These are phyloP conservation scores for Orius laevigatus DNA, from an alignment of 1,140 invertebrate genomes.

Conservation along the genomic window DNA sequence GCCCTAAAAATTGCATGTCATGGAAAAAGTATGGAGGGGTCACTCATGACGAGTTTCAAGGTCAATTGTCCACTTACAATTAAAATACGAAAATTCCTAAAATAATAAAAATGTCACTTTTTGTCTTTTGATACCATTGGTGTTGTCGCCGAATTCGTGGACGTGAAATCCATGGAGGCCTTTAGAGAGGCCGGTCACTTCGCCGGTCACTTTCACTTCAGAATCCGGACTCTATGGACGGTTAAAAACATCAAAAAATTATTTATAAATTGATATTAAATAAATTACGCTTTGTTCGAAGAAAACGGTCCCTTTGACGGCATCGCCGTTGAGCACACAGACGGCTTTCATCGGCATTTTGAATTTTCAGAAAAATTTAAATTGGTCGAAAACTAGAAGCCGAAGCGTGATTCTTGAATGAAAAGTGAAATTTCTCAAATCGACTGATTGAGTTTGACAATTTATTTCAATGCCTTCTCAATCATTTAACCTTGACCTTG, in stretches of 20 bases:
- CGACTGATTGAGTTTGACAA: too few relatives aligned
- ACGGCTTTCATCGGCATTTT: constrained; percentile 47
- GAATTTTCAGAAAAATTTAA: not conserved
- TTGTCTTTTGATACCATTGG: constrained; percentile 69
- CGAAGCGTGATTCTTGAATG: not conserved
- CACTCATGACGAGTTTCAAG: not conserved
- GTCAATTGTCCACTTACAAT: too few relatives aligned
- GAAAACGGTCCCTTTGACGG: constrained; percentile 56
- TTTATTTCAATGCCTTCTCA: too few relatives aligned
- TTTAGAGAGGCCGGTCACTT: constrained; percentile 47
- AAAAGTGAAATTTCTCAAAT: too few relatives aligned
- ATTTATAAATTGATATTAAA: constrained; percentile 19
- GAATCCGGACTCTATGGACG: constrained; percentile 26
- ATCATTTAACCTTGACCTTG: too few relatives aligned
- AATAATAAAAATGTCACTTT: not conserved
- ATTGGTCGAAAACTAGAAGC: not conserved
- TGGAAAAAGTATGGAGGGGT: not conserved
- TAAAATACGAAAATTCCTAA: not conserved
- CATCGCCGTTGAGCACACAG: constrained; percentile 66
- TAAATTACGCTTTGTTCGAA: constrained; percentile 57
- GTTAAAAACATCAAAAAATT: too few relatives aligned
- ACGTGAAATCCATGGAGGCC: constrained; percentile 88
- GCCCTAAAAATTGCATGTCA: not conserved
- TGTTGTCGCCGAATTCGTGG: constrained; percentile 93
- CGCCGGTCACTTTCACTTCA: constrained; percentile 49